Evolutionary conservation across 2,888 invertebrate genomes (phyloP).

Genomic region (Apodemia hepburni): DNA sequence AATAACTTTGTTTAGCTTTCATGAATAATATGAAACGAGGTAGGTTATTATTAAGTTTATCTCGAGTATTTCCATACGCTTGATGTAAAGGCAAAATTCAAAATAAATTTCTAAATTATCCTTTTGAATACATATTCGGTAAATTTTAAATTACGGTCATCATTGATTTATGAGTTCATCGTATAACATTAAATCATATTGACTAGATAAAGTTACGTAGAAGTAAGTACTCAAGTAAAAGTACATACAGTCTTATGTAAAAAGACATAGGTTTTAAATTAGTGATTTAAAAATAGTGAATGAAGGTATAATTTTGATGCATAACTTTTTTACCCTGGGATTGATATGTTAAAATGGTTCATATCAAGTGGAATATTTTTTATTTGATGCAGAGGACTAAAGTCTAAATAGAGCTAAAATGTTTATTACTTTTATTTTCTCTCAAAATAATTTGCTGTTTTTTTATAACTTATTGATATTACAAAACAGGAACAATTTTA

Average conservation of each 20-base stretch:
- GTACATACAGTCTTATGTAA: conserved; percentile 39
- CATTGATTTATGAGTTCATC: conserved; percentile 22
- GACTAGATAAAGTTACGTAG: conserved; percentile 51
- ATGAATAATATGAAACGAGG: conserved; percentile 3
- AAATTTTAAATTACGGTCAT: conserved; percentile 19
- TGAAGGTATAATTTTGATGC: neutral
- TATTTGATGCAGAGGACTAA: neutral
- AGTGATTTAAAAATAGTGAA: neutral
- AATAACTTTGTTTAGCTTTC: neutral
- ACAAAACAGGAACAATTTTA: too few species aligned
- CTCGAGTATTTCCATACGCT: neutral
- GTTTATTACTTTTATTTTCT: too few species aligned
- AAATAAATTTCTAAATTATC: too few species aligned
- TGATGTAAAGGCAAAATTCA: neutral
- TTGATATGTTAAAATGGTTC: conserved; percentile 2
- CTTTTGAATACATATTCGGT: neutral
- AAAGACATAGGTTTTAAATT: conserved; percentile 27
- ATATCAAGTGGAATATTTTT: conserved; percentile 2
- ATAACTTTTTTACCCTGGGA: neutral
- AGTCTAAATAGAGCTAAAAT: too few species aligned
- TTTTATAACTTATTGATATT: too few species aligned
- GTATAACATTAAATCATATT: conserved; percentile 38
- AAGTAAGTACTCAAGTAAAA: conserved; percentile 28
- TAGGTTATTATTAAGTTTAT: neutral
- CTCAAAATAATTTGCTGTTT: too few species aligned